These are phyloP conservation scores for Gasterosteus aculeatus DNA, from an alignment of 2,113 vertebrate species.

Conservation along the genomic window DNA sequence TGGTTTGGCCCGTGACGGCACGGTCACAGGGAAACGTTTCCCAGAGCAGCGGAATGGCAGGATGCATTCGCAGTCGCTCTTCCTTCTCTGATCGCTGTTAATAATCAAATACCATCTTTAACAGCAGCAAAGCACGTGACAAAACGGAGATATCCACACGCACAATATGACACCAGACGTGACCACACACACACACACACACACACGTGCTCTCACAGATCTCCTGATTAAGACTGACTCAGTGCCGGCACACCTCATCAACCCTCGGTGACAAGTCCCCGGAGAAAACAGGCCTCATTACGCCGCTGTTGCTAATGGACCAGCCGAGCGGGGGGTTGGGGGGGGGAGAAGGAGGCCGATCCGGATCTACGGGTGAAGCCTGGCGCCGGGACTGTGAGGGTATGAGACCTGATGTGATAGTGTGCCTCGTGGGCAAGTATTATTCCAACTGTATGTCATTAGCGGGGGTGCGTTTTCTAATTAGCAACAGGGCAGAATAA, in stretches of 20 bases:
- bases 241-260: slow-evolving; percentile 70
- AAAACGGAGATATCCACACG: slow-evolving; percentile 31
- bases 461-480: slow-evolving; percentile 82
- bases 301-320: slow-evolving; percentile 74
- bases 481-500: slow-evolving; percentile 86
- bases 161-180: slow-evolving; percentile 27
- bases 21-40: slow-evolving; percentile 38
- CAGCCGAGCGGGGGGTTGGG: background rate
- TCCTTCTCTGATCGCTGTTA: background rate
- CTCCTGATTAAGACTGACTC: slow-evolving; percentile 75
- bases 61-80: background rate
- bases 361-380: slow-evolving; percentile 56
- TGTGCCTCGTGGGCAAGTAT: slow-evolving; percentile 84
- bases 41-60: slow-evolving; percentile 22
- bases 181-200: slow-evolving; percentile 41
- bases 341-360: slow-evolving; percentile 33
- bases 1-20: slow-evolving; percentile 44
- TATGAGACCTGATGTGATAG: slow-evolving; percentile 75
- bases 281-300: slow-evolving; percentile 74
- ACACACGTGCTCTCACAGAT: slow-evolving; percentile 25
- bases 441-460: slow-evolving; percentile 86
- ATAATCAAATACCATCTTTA: background rate
- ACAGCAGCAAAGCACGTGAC: slow-evolving; percentile 10
- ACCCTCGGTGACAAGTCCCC: slow-evolving; percentile 66
- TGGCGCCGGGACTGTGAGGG: slow-evolving; percentile 48